Base-by-base conservation (phyloP, 2,888 invertebrate species). In the Psylliodes chrysocephalus region DNA sequence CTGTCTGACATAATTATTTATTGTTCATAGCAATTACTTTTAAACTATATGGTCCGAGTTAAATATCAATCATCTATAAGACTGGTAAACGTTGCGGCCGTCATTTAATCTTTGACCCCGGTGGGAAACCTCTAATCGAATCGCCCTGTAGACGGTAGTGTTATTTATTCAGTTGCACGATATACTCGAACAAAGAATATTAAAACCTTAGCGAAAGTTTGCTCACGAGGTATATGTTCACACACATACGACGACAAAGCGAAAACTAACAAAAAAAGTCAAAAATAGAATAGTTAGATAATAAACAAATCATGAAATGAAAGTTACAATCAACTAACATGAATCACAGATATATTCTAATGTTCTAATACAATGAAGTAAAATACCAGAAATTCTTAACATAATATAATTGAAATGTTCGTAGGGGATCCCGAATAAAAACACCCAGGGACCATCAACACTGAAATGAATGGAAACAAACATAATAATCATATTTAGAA, bases 101-200 rank as follows among this genome's bases (percentile, higher is more conserved):
- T 38, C 40, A 12, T 42, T 55, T 55, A 22, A 8, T 28, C 46
- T 56, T 49, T 57, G 47, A 49, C 57, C 47, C 17, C 2, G 15
- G 33, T 46, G 33, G 14, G 22, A 55, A 56, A 56, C 30, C 44
- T n/a, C 22, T 49, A 57, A 35, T 57, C 33, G 57, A 30, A 49
- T 59, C 59, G 18, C 51, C 59, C 59, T 49, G 59, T 59, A 59
- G 17, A 40, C 38, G 28, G 28, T 38, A 12, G 46, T 40, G 57
- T 49, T 59, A 59, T 49, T 59, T 51, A 57, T 57, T 57, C 38
- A n/a, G 17, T 38, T 40, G 59, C 59, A 59, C 59, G 59, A 59
- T 59, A 59, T 40, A 51, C 28, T 28, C 38, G 35, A 49, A 49
- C 47, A 57, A 47, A 57, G 47, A 57, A 47, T 38, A 47, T 38